phyloP scores from a whole-genome alignment of 2,888 invertebrate species.

The Diogma glabrata region DNA sequence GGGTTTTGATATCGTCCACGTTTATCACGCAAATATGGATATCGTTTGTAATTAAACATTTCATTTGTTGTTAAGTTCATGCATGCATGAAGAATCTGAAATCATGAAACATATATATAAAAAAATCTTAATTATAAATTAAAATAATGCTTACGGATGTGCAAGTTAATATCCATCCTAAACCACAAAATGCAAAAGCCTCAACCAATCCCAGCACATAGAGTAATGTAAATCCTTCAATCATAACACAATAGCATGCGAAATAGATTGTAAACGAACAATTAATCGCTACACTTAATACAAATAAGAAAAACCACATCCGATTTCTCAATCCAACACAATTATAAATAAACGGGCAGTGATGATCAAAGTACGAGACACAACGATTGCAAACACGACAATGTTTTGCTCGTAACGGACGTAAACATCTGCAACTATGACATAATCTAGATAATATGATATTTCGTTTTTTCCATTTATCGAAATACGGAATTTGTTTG shows the following conservation, averaged over 20 bases:
- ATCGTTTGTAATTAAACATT: conserved; percentile 87
- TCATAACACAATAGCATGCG: conserved; percentile 71
- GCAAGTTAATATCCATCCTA: conserved; percentile 79
- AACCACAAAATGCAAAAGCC: conserved; percentile 70
- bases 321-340: conserved; percentile 86
- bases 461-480: conserved; percentile 83
- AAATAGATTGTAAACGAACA: conserved; percentile 81
- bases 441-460: conserved; percentile 71
- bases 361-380: conserved; percentile 84
- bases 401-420: conserved; percentile 82
- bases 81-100: conserved; percentile 77
- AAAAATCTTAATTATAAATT: background rate
- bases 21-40: conserved; percentile 80
- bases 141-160: conserved; percentile 57
- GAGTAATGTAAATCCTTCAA: conserved; percentile 74
- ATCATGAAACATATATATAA: conserved; percentile 23
- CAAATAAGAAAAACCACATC: conserved; percentile 87
- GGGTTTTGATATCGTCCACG: conserved; percentile 83
- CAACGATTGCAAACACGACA: conserved; percentile 85
- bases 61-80: conserved; percentile 93
- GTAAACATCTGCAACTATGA: conserved; percentile 79
- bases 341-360: conserved; percentile 92
- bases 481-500: conserved; percentile 83
- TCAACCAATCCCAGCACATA: conserved; percentile 74
- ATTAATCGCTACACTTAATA: conserved; percentile 76